Evolutionary conservation across 1,140 invertebrate species (phyloP).

Genomic region (Linepithema humile): DNA sequence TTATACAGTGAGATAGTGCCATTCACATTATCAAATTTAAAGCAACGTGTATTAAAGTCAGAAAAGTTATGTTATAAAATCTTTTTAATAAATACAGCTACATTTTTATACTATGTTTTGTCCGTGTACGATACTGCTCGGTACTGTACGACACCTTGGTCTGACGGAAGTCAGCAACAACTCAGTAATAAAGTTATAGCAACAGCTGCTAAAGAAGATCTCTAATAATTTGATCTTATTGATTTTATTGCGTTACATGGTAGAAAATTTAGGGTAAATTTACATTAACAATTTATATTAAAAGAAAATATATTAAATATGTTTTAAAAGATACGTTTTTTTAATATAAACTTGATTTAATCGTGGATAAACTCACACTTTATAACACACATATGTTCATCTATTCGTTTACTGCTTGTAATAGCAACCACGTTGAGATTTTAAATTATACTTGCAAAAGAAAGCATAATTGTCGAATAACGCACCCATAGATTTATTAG

Average conservation of each 20-base stretch:
- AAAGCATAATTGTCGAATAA: no score
- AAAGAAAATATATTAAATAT: no score
- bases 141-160: background rate
- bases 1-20: background rate
- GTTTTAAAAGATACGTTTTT: no score
- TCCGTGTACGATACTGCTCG: background rate
- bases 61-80: background rate
- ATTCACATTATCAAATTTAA: background rate
- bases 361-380: no score
- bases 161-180: background rate
- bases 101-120: background rate
- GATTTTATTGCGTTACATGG: background rate
- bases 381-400: no score
- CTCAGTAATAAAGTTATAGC: background rate
- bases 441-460: no score
- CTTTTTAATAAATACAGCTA: background rate
- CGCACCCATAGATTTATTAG: no score
- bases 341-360: no score
- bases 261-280: background rate
- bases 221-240: background rate
- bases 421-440: no score
- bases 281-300: no score
- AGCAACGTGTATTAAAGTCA: background rate
- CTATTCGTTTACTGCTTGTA: no score
- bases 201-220: constrained; percentile 15